Percentiles rank a stretch among this genome's conserved stretches.
phyloP scores from a whole-genome alignment of 2,888 invertebrate species.

The Hylaea fasciaria region DNA sequence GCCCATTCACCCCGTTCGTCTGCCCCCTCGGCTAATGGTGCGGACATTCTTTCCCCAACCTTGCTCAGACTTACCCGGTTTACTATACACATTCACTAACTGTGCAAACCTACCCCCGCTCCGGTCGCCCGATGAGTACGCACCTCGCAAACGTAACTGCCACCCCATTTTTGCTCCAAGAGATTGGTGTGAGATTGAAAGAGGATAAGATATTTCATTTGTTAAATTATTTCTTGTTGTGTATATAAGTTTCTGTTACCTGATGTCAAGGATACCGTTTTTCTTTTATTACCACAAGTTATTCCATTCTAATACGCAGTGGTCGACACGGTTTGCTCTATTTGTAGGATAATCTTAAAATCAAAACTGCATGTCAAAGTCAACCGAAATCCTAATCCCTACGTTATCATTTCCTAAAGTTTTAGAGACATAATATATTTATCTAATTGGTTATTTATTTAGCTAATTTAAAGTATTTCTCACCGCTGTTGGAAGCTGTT shows the following conservation, averaged over 20 bases:
- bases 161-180: slow-evolving; percentile 51
- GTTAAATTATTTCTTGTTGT: slow-evolving; percentile 7
- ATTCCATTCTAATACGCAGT: too few species aligned
- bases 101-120: slow-evolving; percentile 52
- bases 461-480: slow-evolving; percentile 27
- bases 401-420: background rate
- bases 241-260: too few species aligned
- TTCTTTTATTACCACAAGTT: too few species aligned
- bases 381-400: background rate
- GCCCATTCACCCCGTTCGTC: slow-evolving; percentile 80
- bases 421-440: slow-evolving; percentile 4
- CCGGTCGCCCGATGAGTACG: slow-evolving; percentile 51
- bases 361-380: too few species aligned
- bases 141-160: slow-evolving; percentile 53
- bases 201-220: slow-evolving; percentile 22
- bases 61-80: slow-evolving; percentile 65
- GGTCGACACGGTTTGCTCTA: too few species aligned
- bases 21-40: slow-evolving; percentile 78
- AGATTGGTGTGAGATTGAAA: slow-evolving; percentile 28
- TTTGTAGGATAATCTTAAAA: too few species aligned
- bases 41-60: slow-evolving; percentile 78
- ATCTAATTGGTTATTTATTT: slow-evolving; percentile 31
- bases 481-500: slow-evolving; percentile 27
- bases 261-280: too few species aligned
- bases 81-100: slow-evolving; percentile 60